These are phyloP conservation scores for Aurelia coerulea DNA, from an alignment of 30 jellyfish, hydroid and myxozoan genomes.

Conservation along the genomic window DNA sequence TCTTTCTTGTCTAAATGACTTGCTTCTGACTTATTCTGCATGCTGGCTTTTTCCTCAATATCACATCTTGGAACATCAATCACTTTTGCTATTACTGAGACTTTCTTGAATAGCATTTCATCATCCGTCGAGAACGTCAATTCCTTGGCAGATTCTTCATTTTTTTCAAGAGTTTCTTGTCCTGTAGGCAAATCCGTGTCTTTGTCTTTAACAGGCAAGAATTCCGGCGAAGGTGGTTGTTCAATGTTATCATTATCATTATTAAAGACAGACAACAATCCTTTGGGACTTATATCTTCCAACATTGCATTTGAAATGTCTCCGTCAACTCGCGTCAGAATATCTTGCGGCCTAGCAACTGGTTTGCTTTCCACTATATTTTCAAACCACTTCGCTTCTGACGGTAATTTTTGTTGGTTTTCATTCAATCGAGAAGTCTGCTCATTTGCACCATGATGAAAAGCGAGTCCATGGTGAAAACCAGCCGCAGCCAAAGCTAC, in stretches of 20 bases:
- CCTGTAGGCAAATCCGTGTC: constrained; percentile 2
- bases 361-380: neutral
- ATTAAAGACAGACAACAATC: too few species aligned
- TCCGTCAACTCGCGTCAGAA: too few species aligned
- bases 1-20: neutral
- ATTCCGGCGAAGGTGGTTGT: constrained; percentile 67
- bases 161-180: neutral
- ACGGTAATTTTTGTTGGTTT: constrained; percentile 27
- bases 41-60: neutral
- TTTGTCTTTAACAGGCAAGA: constrained; percentile 45
- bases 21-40: neutral
- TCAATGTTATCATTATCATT: constrained; percentile 5
- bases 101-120: neutral
- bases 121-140: neutral
- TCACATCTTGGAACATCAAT: neutral
- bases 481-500: constrained; percentile 66
- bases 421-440: neutral
- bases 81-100: neutral
- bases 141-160: neutral
- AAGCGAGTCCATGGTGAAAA: neutral
- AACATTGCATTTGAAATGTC: too few species aligned
- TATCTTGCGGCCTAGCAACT: too few species aligned
- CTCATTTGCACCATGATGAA: neutral
- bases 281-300: too few species aligned
- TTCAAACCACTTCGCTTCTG: constrained; percentile 49